phyloP scores from a whole-genome alignment of 2,113 vertebrate genomes.

The Microtus montanus region DNA sequence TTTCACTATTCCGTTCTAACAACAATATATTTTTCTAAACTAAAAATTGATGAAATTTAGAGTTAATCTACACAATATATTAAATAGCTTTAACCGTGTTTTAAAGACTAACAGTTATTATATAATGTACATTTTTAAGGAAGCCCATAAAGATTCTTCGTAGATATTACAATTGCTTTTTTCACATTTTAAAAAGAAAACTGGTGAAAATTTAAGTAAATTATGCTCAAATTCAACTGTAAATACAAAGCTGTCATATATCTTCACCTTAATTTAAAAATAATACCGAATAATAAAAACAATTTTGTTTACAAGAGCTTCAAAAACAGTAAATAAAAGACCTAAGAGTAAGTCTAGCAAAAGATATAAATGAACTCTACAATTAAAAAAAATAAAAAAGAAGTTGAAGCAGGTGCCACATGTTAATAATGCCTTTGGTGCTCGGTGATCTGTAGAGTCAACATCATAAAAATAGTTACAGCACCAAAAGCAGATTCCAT shows the following conservation, averaged over 20 bases:
- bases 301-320: neutral
- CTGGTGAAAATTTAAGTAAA: neutral
- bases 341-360: neutral
- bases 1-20: neutral
- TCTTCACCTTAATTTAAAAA: neutral
- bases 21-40: neutral
- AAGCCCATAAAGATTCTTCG: neutral
- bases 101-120: neutral
- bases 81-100: neutral
- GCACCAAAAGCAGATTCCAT: neutral
- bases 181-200: neutral
- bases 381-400: neutral
- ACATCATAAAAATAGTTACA: neutral
- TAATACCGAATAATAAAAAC: neutral
- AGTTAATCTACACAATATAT: neutral
- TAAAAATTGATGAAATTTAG: neutral
- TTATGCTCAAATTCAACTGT: neutral
- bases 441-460: neutral
- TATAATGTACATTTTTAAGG: neutral
- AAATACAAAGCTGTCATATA: neutral
- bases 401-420: neutral
- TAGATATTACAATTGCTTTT: neutral
- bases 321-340: neutral
- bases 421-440: neutral
- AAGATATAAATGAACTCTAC: neutral